Percentiles rank a stretch among this genome's conserved stretches.
Conservation (phyloP, 2,797 vertebrate species). For the Pygocentrus nattereri region DNA sequence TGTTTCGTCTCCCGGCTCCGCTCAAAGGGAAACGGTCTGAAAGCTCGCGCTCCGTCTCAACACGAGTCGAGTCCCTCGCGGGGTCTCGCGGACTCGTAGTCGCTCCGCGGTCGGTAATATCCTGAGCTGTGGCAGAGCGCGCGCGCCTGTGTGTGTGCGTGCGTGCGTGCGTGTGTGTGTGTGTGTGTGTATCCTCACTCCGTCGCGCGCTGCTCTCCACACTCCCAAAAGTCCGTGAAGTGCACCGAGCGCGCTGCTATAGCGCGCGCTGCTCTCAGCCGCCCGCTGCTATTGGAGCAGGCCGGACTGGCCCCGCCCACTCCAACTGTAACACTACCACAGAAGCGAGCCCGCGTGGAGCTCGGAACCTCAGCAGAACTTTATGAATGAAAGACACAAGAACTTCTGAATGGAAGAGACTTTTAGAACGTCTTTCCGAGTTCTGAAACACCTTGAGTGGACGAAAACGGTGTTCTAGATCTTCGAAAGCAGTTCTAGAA, state of each 20-base stretch:
- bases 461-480: too few species aligned
- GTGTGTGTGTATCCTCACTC: slow-evolving; percentile 65
- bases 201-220: slow-evolving; percentile 79
- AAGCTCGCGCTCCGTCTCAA: too few species aligned
- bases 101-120: slow-evolving; percentile 54
- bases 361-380: background rate
- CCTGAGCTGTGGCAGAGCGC: slow-evolving; percentile 74
- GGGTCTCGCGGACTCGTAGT: too few species aligned
- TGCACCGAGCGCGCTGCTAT: slow-evolving; percentile 40
- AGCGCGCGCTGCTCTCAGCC: slow-evolving; percentile 64
- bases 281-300: slow-evolving; percentile 72
- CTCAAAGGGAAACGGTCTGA: too few species aligned
- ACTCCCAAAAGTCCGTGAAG: slow-evolving; percentile 71
- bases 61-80: too few species aligned
- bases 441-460: too few species aligned
- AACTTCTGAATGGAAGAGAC: background rate
- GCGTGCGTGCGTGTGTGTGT: background rate
- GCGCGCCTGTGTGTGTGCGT: background rate
- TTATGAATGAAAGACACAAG: background rate
- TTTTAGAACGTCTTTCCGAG: too few species aligned
- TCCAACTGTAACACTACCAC: background rate
- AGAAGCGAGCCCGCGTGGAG: background rate
- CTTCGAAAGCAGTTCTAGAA: too few species aligned
- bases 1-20: too few species aligned
- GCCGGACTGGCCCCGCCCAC: slow-evolving; percentile 23